These are phyloP conservation scores for Palythoa grandiflora DNA, from an alignment of 92 coral and sea anemone species.

Conservation along the genomic window DNA sequence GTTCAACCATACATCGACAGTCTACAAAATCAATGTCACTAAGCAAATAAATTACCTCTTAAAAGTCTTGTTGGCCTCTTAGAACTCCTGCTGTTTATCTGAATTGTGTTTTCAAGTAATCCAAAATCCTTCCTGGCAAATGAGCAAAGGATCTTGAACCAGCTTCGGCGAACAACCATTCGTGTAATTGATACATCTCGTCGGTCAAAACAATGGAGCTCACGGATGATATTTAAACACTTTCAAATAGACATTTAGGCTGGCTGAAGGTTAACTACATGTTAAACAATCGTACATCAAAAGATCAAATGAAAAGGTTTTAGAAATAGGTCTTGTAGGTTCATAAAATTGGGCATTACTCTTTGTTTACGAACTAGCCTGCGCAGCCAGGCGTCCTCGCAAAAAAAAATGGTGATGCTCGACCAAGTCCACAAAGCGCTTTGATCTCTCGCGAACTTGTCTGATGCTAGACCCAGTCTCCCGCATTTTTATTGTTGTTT, in stretches of 20 bases:
- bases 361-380: neutral
- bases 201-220: neutral
- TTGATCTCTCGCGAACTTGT: neutral
- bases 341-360: neutral
- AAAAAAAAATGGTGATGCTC: neutral
- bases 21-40: no score
- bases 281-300: constrained; percentile 2
- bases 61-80: no score
- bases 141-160: neutral
- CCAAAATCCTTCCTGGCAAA: no score
- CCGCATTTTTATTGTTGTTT: constrained; percentile 1
- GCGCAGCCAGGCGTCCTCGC: neutral
- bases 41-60: no score
- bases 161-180: neutral
- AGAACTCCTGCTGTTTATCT: no score
- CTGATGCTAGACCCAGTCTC: constrained; percentile 10
- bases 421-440: neutral
- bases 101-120: no score
- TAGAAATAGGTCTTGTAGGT: no score
- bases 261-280: neutral
- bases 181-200: neutral
- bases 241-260: neutral
- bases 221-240: neutral
- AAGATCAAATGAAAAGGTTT: neutral
- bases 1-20: no score